Conservation (phyloP, 2,113 vertebrate species). For the Perccottus glenii region DNA sequence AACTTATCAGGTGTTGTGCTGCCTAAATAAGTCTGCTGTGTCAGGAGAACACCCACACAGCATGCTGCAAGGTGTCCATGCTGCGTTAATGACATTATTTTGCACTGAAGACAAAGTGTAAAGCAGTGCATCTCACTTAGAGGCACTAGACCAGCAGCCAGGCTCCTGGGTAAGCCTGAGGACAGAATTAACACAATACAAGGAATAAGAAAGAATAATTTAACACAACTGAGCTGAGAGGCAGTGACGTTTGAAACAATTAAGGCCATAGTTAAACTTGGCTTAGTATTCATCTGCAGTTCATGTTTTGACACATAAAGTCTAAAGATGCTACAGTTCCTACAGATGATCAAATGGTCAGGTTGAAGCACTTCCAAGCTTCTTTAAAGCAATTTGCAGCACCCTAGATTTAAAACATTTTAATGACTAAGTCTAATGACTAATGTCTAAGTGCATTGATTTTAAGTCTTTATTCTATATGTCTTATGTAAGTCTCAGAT, state of each 20-base stretch:
- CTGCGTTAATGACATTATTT: slow-evolving; percentile 31
- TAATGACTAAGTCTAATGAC: too few species aligned
- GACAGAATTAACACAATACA: slow-evolving; percentile 25
- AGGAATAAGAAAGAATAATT: not conserved
- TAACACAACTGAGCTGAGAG: not conserved
- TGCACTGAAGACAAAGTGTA: slow-evolving; percentile 18
- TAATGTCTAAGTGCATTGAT: too few species aligned
- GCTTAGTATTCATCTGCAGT: not conserved
- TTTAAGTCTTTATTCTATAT: too few species aligned
- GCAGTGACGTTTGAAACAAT: not conserved
- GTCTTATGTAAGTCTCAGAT: too few species aligned
- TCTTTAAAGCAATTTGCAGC: too few species aligned
- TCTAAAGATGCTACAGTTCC: too few species aligned
- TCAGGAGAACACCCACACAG: slow-evolving; percentile 25
- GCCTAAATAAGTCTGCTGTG: slow-evolving; percentile 24
- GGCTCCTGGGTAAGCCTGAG: slow-evolving; percentile 45
- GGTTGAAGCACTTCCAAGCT: too few species aligned
- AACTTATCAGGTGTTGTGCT: slow-evolving; percentile 28
- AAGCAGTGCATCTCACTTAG: slow-evolving; percentile 15
- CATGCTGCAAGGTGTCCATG: slow-evolving; percentile 16
- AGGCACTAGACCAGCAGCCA: slow-evolving; percentile 36
- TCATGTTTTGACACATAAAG: too few species aligned
- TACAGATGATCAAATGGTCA: too few species aligned
- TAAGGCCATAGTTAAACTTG: not conserved
- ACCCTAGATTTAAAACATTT: too few species aligned